A percentile compares a stretch with the other conserved stretches of the same genome.
These are phyloP conservation scores for Sphaerophoria taeniata DNA, from an alignment of 2,888 invertebrate genomes.

Conservation along the genomic window DNA sequence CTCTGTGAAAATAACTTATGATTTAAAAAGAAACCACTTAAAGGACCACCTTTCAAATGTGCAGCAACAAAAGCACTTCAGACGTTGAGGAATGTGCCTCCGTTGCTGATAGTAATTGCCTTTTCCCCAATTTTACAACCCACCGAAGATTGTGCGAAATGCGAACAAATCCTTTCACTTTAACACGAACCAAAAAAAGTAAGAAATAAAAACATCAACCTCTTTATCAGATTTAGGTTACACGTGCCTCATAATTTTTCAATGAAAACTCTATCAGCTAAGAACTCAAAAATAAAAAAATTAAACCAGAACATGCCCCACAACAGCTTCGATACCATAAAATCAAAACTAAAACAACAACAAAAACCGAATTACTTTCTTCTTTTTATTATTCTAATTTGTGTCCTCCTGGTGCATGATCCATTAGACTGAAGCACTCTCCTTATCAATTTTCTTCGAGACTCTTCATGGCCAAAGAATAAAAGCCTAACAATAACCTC, in stretches of 20 bases:
- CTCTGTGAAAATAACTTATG: no score
- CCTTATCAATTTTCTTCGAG: slow-evolving; percentile 51
- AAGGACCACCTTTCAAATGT: no score
- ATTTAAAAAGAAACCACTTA: no score
- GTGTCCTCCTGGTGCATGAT: slow-evolving; percentile 23
- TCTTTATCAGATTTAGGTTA: slow-evolving; percentile 29
- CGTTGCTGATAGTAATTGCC: no score
- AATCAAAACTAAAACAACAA: not conserved
- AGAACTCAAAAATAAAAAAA: slow-evolving; percentile 25
- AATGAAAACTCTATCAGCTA: not conserved
- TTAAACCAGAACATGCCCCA: slow-evolving; percentile 54
- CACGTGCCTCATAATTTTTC: slow-evolving; percentile 26
- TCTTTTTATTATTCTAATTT: slow-evolving; percentile 21
- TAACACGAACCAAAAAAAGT: not conserved
- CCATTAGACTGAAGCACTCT: slow-evolving; percentile 48
- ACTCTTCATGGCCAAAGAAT: slow-evolving; percentile 3
- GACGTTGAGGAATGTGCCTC: no score
- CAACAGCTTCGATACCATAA: not conserved
- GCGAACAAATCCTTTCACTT: slow-evolving; percentile 19
- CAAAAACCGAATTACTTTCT: slow-evolving; percentile 11
- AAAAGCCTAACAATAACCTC: slow-evolving; percentile 6
- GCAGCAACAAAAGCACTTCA: no score
- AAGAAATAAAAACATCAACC: not conserved
- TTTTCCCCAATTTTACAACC: not conserved
- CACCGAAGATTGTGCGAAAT: not conserved